phyloP scores from a whole-genome alignment of 1,140 invertebrate species.

The Aphis gossypii region DNA sequence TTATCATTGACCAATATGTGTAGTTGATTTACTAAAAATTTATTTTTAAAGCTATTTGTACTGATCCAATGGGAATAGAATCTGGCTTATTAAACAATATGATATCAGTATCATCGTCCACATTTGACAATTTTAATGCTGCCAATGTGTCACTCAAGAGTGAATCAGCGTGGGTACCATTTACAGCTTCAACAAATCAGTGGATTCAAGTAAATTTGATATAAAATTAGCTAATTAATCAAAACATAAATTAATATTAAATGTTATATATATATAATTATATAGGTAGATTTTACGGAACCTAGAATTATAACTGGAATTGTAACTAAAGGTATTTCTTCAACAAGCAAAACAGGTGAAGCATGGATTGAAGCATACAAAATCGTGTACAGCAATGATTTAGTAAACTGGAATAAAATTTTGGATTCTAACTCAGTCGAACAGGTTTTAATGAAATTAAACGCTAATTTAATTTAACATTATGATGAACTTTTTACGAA shows the following conservation, averaged over 20 bases:
- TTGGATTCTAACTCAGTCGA: conserved; percentile 67
- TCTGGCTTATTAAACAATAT: conserved; percentile 44
- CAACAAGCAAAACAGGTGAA: conserved; percentile 63
- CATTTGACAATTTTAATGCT: conserved; percentile 56
- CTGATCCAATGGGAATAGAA: conserved; percentile 57
- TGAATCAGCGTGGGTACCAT: conserved; percentile 60
- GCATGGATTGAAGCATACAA: conserved; percentile 79
- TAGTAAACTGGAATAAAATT: conserved; percentile 74
- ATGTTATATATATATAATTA: conserved; percentile 36
- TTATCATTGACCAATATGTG: neutral
- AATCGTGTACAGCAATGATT: conserved; percentile 76
- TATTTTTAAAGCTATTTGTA: conserved; percentile 59
- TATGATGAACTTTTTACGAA: too few relatives aligned
- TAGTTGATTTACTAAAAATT: neutral
- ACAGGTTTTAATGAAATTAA: conserved; percentile 63
- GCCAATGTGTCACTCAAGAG: conserved; percentile 57
- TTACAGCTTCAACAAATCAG: conserved; percentile 60
- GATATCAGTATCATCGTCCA: conserved; percentile 58
- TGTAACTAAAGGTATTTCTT: conserved; percentile 71
- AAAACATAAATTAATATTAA: too few relatives aligned
- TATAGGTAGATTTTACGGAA: conserved; percentile 78
- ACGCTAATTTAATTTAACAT: too few relatives aligned
- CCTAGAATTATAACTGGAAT: conserved; percentile 80
- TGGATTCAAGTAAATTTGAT: conserved; percentile 60
- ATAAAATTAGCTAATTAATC: neutral